These are phyloP conservation scores for Microplitis deprimator DNA, from an alignment of 2,888 invertebrate species.

Conservation along the genomic window DNA sequence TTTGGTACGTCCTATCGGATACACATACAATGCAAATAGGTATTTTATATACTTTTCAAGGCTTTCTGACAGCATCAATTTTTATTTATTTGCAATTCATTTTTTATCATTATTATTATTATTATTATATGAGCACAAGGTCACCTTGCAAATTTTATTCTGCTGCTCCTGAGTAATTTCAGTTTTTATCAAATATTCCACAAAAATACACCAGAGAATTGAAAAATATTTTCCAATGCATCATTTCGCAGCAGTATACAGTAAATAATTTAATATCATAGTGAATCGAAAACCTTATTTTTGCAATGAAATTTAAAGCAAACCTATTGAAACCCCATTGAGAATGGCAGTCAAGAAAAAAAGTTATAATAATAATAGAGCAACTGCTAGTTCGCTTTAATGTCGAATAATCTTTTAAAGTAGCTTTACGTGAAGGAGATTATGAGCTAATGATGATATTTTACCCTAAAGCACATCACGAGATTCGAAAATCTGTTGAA, in stretches of 20 bases:
- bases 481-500: neutral
- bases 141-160: neutral
- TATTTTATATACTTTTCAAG: neutral
- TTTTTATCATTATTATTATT: neutral
- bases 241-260: neutral
- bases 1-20: neutral
- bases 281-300: neutral
- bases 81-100: neutral
- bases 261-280: neutral
- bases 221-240: neutral
- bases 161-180: neutral
- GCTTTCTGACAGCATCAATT: neutral
- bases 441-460: neutral
- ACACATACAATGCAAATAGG: neutral
- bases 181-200: neutral
- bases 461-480: neutral
- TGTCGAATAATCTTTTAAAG: neutral
- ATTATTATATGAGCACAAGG: neutral
- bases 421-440: neutral
- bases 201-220: neutral
- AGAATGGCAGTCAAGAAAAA: neutral
- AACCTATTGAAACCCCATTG: neutral
- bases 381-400: neutral
- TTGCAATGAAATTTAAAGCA: neutral
- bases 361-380: neutral